Evolutionary conservation across 2,797 vertebrate genomes (phyloP).

Genomic region (Melanotaenia trifasciata): DNA sequence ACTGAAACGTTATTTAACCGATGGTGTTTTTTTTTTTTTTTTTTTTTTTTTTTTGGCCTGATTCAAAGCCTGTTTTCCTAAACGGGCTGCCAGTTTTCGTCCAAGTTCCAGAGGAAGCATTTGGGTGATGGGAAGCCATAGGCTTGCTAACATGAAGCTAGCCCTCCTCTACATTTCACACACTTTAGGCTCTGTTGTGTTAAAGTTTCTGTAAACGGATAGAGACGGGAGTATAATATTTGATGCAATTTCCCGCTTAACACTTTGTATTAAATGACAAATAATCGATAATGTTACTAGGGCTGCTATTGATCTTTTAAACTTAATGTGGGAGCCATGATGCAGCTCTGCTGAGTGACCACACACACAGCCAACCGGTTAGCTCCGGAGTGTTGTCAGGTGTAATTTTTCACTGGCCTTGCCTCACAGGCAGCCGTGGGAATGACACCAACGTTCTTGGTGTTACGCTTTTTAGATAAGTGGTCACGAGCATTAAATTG

Average conservation of each 20-base stretch:
- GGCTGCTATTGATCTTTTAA: conserved; percentile 34
- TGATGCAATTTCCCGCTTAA: background rate
- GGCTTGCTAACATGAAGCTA: conserved; percentile 41
- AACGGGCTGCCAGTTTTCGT: background rate
- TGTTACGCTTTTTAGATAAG: background rate
- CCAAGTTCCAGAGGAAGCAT: conserved; percentile 23
- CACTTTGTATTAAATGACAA: conserved; percentile 17
- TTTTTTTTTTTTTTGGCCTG: background rate
- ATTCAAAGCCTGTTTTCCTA: background rate
- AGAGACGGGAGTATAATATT: background rate
- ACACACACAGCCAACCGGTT: conserved; percentile 64
- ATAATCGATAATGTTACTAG: conserved; percentile 26
- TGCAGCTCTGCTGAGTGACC: conserved; percentile 64
- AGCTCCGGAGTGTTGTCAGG: conserved; percentile 73
- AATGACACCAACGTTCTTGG: background rate
- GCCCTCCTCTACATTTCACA: background rate
- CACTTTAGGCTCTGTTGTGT: conserved; percentile 7
- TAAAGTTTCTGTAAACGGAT: conserved; percentile 18
- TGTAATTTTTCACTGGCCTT: conserved; percentile 72
- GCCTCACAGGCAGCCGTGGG: conserved; percentile 26
- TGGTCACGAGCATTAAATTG: too few relatives aligned
- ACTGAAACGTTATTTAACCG: background rate
- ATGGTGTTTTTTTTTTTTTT: background rate
- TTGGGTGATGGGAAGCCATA: background rate
- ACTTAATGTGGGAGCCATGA: conserved; percentile 65